These are phyloP conservation scores for Tetrao urogallus DNA, from an alignment of 2,113 vertebrate genomes.

Conservation along the genomic window DNA sequence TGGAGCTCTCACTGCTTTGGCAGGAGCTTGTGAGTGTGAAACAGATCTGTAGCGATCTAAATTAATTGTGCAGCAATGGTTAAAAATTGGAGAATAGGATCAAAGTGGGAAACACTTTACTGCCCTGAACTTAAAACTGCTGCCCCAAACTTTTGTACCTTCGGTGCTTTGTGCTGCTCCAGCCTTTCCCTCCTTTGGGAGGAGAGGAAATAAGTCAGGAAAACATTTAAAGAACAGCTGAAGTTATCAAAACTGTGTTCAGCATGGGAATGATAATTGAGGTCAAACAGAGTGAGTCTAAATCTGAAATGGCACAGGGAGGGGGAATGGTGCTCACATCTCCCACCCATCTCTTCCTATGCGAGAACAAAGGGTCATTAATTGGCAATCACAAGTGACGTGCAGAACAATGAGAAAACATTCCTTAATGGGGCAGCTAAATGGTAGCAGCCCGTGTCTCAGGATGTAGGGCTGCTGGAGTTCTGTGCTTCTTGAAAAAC, in stretches of 20 bases:
- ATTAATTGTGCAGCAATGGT: background rate
- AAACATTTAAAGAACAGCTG: background rate
- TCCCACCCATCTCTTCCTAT: background rate
- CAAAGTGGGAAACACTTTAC: background rate
- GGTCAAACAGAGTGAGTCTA: background rate
- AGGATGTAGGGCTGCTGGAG: background rate
- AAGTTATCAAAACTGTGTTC: background rate
- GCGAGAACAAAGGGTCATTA: background rate
- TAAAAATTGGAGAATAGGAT: background rate
- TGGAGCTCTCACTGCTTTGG: background rate
- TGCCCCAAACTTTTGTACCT: background rate
- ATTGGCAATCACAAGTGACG: background rate
- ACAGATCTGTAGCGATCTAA: background rate
- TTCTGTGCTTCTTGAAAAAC: background rate
- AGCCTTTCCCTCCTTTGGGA: background rate
- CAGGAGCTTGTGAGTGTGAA: background rate
- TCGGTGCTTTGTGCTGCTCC: background rate
- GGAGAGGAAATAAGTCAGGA: background rate
- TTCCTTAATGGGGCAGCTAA: background rate
- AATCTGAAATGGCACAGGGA: background rate
- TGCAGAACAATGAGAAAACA: background rate
- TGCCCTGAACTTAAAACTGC: background rate
- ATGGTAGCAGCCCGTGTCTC: background rate
- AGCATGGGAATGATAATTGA: background rate
- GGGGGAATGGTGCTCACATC: background rate